Evolutionary conservation across 2,113 vertebrate species (phyloP).

Genomic region (Lamprologus lemairii): DNA sequence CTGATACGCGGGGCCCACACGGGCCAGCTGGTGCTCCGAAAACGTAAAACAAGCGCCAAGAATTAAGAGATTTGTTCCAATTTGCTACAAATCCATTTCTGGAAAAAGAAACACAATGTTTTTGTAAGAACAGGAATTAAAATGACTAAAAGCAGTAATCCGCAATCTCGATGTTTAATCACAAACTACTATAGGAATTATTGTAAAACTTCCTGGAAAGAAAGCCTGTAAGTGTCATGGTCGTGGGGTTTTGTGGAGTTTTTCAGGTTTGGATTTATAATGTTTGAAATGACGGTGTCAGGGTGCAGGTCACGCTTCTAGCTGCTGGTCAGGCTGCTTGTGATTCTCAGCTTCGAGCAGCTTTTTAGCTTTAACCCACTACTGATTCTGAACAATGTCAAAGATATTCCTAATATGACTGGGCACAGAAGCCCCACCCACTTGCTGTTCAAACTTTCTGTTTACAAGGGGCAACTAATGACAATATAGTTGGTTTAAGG

Average conservation of each 20-base stretch:
- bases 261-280: not conserved
- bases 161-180: not conserved
- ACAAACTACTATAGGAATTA: not conserved
- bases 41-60: not conserved
- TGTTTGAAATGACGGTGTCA: not conserved
- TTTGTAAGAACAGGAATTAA: not conserved
- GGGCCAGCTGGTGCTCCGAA: not conserved
- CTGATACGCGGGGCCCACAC: not conserved
- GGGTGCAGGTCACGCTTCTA: rapidly evolving
- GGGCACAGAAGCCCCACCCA: not conserved
- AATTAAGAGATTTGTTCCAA: not conserved
- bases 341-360: not conserved
- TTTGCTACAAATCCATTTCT: not conserved
- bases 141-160: not conserved
- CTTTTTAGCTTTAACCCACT: not conserved
- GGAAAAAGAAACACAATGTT: not conserved
- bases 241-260: not conserved
- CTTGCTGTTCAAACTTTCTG: not conserved
- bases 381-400: not conserved
- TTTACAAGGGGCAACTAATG: not conserved
- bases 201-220: not conserved
- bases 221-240: not conserved
- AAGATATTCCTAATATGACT: not conserved
- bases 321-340: not conserved
- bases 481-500: not conserved